Evolutionary conservation across 2,888 invertebrate genomes (phyloP).

Genomic region (Apeira syringaria): DNA sequence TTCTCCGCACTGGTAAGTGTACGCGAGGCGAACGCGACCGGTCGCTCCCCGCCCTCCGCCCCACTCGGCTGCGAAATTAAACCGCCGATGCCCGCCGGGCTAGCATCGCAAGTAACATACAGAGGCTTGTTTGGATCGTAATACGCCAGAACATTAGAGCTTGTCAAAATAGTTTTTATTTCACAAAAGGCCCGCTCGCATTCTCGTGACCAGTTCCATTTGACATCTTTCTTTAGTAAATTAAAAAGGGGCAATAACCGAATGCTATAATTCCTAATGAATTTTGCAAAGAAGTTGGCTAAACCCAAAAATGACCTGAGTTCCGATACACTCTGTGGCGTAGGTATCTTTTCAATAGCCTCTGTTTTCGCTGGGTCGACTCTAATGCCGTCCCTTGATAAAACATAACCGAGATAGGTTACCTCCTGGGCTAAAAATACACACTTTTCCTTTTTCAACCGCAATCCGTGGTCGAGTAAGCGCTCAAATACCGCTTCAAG

Average conservation of each 20-base stretch:
- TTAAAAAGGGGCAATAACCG: too few relatives aligned
- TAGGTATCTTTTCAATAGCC: constrained; percentile 14
- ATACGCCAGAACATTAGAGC: constrained; percentile 20
- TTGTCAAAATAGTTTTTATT: constrained; percentile 5
- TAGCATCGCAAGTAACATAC: constrained; percentile 32
- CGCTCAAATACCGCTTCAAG: constrained; percentile 4
- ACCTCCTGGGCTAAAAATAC: constrained; percentile 16
- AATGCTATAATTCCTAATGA: constrained; percentile 27
- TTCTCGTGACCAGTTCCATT: constrained; percentile 22
- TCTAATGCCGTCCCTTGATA: constrained; percentile 12
- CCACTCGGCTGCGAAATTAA: background rate
- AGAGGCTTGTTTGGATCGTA: constrained; percentile 25
- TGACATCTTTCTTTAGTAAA: constrained; percentile 22
- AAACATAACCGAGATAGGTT: constrained; percentile 17
- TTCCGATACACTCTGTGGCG: constrained; percentile 12
- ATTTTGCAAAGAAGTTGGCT: constrained; percentile 27
- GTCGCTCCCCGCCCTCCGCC: constrained; percentile 26
- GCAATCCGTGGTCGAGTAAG: constrained; percentile 9
- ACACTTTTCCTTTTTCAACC: constrained; percentile 19
- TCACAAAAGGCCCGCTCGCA: too few relatives aligned
- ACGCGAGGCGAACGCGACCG: constrained; percentile 33
- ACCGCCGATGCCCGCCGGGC: constrained; percentile 22
- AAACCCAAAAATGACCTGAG: too few relatives aligned
- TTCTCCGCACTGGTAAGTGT: constrained; percentile 30
- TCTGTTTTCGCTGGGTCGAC: constrained; percentile 15